Conservation (phyloP, 2,888 invertebrate genomes). For the Fragum sueziense region DNA sequence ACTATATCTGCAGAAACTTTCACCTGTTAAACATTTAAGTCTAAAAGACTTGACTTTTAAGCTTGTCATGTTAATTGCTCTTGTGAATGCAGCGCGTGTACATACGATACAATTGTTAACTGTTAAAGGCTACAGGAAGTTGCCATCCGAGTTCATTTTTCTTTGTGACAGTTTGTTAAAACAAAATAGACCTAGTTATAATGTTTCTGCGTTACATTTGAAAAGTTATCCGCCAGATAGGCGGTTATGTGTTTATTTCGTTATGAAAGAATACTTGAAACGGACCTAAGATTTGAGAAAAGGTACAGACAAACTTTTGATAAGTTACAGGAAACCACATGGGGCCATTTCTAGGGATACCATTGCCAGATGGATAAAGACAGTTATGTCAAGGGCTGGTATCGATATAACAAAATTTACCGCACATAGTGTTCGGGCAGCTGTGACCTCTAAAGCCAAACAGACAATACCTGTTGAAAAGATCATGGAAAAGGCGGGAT, state of each 20-base stretch:
- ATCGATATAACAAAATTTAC: conserved; percentile 26
- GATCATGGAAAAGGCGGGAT: conserved; percentile 19
- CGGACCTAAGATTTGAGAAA: not conserved
- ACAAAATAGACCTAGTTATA: conserved; percentile 18
- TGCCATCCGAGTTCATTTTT: conserved; percentile 6
- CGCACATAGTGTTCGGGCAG: conserved; percentile 16
- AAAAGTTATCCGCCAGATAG: conserved; percentile 17
- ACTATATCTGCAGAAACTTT: conserved; percentile 19
- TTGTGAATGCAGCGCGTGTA: conserved; percentile 21
- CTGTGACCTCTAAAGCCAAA: conserved; percentile 28
- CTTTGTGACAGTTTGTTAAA: conserved; percentile 10
- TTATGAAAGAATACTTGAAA: conserved; percentile 6
- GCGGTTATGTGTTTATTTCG: conserved; percentile 21
- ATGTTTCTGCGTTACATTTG: conserved; percentile 8
- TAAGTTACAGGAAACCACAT: conserved; percentile 31
- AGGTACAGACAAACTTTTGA: conserved; percentile 9
- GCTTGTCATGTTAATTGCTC: conserved; percentile 19
- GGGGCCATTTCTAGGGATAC: not conserved
- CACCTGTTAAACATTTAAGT: conserved; percentile 17
- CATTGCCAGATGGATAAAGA: conserved; percentile 20
- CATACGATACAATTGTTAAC: conserved; percentile 15
- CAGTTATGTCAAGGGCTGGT: conserved; percentile 14
- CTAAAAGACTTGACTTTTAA: too few relatives aligned
- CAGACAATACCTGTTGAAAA: not conserved
- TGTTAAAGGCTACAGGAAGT: conserved; percentile 22